phyloP scores from a whole-genome alignment of 2,797 vertebrate genomes.

The Pangasius mekongensis region DNA sequence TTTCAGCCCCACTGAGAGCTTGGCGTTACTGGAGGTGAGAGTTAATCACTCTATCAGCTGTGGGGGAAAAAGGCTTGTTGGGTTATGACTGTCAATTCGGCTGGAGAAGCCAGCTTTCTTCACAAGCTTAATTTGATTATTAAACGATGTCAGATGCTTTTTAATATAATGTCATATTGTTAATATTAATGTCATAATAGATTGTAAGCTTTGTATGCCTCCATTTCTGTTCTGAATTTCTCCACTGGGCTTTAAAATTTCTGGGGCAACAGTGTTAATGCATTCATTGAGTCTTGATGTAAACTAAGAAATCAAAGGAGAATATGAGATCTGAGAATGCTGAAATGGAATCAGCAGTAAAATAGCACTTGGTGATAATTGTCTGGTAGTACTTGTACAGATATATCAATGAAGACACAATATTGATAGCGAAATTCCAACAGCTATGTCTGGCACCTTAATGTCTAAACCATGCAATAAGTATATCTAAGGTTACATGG shows the following conservation, averaged over 20 bases:
- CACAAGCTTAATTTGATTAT: background rate
- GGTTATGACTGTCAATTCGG: background rate
- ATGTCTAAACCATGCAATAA: background rate
- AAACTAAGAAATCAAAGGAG: background rate
- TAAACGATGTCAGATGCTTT: background rate
- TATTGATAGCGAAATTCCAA: too few species aligned
- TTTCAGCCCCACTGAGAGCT: background rate
- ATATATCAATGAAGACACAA: background rate
- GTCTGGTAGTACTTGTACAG: background rate
- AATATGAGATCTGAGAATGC: background rate
- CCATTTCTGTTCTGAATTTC: background rate
- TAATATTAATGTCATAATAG: background rate
- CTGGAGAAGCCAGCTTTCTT: background rate
- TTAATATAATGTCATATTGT: background rate
- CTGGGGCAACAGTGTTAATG: background rate
- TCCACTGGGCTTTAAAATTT: background rate
- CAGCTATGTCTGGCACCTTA: background rate
- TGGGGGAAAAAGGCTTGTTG: background rate
- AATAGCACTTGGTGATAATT: background rate
- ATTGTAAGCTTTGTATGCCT: background rate
- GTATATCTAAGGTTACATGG: background rate
- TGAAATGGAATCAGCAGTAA: background rate
- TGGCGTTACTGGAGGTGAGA: background rate
- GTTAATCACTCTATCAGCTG: background rate
- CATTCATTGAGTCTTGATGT: background rate